Percentiles rank a stretch among this genome's conserved stretches.
Conservation (phyloP, 2,888 invertebrate genomes). For the Napeogenes sylphis region DNA sequence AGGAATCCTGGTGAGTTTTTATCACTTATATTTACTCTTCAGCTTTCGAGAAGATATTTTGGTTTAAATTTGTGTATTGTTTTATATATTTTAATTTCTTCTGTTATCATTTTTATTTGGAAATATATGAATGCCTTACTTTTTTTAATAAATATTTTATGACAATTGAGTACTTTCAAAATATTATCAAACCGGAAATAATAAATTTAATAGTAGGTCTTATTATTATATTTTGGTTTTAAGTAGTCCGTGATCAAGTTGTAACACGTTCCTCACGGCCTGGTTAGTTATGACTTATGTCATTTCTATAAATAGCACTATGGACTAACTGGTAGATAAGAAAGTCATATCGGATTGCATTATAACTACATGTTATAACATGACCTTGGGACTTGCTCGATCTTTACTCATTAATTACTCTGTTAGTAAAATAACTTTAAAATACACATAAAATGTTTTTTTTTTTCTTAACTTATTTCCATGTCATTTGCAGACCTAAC, state of each 20-base stretch:
- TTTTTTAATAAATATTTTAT: no score
- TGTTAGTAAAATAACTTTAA: no score
- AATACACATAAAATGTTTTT: no score
- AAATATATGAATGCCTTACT: no score
- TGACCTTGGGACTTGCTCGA: slow-evolving; percentile 28
- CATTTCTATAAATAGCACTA: slow-evolving; percentile 32
- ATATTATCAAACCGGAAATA: no score
- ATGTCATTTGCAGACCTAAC: no score
- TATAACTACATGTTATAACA: slow-evolving; percentile 18
- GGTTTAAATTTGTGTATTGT: no score
- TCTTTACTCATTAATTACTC: not conserved
- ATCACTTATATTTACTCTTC: not conserved
- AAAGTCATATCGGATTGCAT: slow-evolving; percentile 24
- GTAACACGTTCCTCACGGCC: slow-evolving; percentile 16
- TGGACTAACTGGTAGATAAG: slow-evolving; percentile 28
- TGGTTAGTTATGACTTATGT: slow-evolving; percentile 21
- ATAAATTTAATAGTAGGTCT: not conserved
- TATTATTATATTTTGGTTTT: slow-evolving; percentile 6
- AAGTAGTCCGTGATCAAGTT: slow-evolving; percentile 19
- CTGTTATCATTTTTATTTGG: no score
- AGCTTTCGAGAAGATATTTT: no score
- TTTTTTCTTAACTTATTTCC: no score
- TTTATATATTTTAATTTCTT: no score
- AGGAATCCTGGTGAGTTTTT: slow-evolving; percentile 80
- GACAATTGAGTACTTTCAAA: no score